phyloP scores from a whole-genome alignment of 1,140 invertebrate species.

The Arctopsyche grandis region DNA sequence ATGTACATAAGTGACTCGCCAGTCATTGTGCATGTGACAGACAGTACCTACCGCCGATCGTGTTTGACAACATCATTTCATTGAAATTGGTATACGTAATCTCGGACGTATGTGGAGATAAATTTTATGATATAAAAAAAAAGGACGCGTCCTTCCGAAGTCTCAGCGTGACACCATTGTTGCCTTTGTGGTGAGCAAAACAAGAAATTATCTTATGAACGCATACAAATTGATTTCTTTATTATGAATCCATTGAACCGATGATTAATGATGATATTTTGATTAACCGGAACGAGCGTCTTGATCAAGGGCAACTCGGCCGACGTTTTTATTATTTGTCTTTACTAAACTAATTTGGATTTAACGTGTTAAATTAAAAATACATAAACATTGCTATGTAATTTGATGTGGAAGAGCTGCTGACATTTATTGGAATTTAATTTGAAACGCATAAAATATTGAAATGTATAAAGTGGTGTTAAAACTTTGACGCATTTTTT shows the following conservation, averaged over 20 bases:
- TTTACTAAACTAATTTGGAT: too few relatives aligned
- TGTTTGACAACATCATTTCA: background rate
- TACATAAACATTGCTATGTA: background rate
- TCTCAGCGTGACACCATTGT: background rate
- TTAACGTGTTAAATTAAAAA: too few relatives aligned
- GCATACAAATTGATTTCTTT: conserved; percentile 42
- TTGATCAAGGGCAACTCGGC: conserved; percentile 4
- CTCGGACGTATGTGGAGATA: background rate
- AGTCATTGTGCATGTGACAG: too few relatives aligned
- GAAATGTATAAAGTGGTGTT: too few relatives aligned
- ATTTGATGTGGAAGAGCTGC: too few relatives aligned
- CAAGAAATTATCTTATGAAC: background rate
- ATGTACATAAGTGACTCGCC: too few relatives aligned
- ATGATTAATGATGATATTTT: conserved; percentile 47
- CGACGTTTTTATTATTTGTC: background rate
- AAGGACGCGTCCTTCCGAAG: background rate
- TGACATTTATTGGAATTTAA: too few relatives aligned
- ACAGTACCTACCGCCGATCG: too few relatives aligned
- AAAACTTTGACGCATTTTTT: too few relatives aligned
- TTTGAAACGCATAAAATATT: background rate
- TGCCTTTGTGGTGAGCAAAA: background rate
- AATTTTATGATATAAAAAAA: background rate
- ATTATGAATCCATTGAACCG: conserved; percentile 35
- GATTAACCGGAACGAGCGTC: conserved; percentile 4
- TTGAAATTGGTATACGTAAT: background rate